These are phyloP conservation scores for Antechinus stuartii DNA, from an alignment of 2,113 vertebrate species.

Conservation along the genomic window DNA sequence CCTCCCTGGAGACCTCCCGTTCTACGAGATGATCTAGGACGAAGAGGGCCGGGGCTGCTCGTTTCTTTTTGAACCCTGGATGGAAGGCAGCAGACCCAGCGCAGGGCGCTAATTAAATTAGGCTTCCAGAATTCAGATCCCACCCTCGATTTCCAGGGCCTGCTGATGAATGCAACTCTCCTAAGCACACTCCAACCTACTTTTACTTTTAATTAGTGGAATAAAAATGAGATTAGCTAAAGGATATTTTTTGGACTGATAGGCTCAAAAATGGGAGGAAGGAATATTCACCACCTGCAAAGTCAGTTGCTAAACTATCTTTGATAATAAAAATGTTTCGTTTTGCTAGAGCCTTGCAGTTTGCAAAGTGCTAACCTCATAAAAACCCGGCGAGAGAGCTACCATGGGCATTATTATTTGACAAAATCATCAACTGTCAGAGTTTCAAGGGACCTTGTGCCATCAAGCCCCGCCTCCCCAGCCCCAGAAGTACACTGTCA, in stretches of 20 bases:
- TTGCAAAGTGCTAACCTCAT: neutral
- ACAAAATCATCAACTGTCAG: neutral
- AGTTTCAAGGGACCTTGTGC: neutral
- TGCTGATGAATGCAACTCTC: conserved; percentile 43
- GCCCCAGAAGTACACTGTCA: no score
- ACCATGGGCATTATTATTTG: neutral
- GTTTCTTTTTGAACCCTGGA: conserved; percentile 55
- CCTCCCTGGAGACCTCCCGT: conserved; percentile 38
- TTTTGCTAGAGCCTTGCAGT: neutral
- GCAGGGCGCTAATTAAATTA: conserved; percentile 74
- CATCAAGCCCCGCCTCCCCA: neutral
- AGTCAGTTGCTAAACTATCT: conserved; percentile 15
- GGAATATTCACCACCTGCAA: conserved; percentile 13
- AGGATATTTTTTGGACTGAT: conserved; percentile 53
- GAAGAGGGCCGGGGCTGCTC: conserved; percentile 56
- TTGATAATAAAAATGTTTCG: neutral
- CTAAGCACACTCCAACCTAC: conserved; percentile 29
- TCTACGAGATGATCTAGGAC: conserved; percentile 53
- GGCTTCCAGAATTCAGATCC: conserved; percentile 58
- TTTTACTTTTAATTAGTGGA: conserved; percentile 65
- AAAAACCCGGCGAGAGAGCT: neutral
- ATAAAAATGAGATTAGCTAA: conserved; percentile 50
- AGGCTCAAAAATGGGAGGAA: conserved; percentile 25
- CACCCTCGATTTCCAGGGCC: conserved; percentile 15
- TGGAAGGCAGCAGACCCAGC: neutral